Evolutionary conservation across 2,797 vertebrate species (phyloP), one percentile per base, ranked within the genome.

Genomic region (Cryptoprocta ferox): DNA sequence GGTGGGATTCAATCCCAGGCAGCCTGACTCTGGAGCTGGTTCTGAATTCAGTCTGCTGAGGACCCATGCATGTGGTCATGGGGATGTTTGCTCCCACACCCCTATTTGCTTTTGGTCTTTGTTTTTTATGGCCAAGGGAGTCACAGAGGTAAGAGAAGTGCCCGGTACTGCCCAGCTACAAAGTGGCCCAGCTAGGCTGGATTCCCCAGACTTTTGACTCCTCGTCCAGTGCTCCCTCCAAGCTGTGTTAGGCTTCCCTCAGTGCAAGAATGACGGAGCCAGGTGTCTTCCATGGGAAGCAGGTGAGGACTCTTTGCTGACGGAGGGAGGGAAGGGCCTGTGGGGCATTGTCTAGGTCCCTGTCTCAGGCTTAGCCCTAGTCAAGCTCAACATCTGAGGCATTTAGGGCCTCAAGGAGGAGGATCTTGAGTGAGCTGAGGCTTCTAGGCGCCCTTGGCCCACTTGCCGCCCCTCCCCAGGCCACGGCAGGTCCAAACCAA

Each of bases 11-110:
- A 18, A 16, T 42, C 76, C 87, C 37, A 76, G 50, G 59, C 14
- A 71, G n/a, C 21, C 35, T 30, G 48, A 65, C 14, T 53, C n/a
- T 68, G 35, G 70, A 50, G 48, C 80, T 59, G 50, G 21, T 39
- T 65, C 63, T 15, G 68, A 39, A 68, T 68, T 56, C 19, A 28
- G 66, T 75, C 53, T 73, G 24, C 24, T 2, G 28, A 84, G 21
- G 63, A 61, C 12, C 61, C 3, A 2, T 24, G 24, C 6, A 3
- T 0, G 4, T 35, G 50, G 61, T 21, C 15, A 30, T 24, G 30
- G 28, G 3, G 21, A 6, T 3, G 0, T n/a, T 53, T 9, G 2
- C 1, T 0, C 30, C 32, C 73, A 24, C 2, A 2, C 3, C 61
- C 42, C 21, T 16, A 0, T 45, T 79, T 93, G 19, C 42, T 75